These are phyloP conservation scores for Chouioia cunea DNA, from an alignment of 2,888 invertebrate genomes.

Conservation along the genomic window DNA sequence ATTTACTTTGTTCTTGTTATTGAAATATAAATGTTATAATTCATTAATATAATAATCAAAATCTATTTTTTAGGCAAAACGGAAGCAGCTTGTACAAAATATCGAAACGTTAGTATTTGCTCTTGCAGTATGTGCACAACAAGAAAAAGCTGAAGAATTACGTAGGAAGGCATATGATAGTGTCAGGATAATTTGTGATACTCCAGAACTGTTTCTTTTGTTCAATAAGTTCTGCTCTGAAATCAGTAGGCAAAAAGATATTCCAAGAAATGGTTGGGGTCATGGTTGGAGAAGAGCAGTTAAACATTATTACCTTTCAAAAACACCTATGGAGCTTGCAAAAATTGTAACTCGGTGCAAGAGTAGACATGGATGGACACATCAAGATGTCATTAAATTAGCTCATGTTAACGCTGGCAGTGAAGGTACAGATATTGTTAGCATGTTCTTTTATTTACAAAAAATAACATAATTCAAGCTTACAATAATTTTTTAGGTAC, in stretches of 20 bases:
- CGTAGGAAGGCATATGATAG: constrained; percentile 72
- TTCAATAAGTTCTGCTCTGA: constrained; percentile 74
- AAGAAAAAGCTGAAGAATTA: constrained; percentile 65
- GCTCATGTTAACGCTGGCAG: constrained; percentile 69
- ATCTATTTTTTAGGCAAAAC: constrained; percentile 48
- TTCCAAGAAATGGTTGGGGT: constrained; percentile 71
- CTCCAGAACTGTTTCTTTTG: constrained; percentile 76
- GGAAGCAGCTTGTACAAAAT: constrained; percentile 71
- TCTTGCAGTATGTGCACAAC: constrained; percentile 73
- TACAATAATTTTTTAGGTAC: constrained; percentile 51
- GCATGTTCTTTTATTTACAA: no score
- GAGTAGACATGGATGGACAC: constrained; percentile 78
- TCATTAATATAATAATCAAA: no score
- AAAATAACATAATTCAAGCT: background rate
- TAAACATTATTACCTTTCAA: constrained; percentile 75
- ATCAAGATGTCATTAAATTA: constrained; percentile 79
- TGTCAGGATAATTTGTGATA: constrained; percentile 72
- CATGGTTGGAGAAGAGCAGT: constrained; percentile 76
- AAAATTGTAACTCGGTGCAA: constrained; percentile 75
- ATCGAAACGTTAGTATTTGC: constrained; percentile 76
- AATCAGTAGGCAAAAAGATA: constrained; percentile 59
- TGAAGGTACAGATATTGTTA: constrained; percentile 47
- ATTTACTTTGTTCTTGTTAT: background rate
- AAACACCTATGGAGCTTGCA: constrained; percentile 75
- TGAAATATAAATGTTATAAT: background rate